Evolutionary conservation across 1,140 invertebrate genomes (phyloP).

Genomic region (Mizuhopecten yessoensis): DNA sequence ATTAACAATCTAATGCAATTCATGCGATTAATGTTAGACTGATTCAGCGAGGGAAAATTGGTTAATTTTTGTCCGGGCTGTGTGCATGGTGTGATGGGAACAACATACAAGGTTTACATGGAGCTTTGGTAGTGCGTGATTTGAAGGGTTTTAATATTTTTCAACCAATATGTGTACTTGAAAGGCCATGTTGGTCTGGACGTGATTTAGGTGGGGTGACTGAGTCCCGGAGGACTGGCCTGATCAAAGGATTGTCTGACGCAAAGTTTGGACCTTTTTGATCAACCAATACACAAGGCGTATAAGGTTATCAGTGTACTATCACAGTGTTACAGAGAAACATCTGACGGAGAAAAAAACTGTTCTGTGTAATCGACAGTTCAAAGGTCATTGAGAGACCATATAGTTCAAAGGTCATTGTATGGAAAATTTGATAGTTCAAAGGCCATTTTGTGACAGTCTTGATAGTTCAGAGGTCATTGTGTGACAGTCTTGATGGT

Average conservation of each 20-base stretch:
- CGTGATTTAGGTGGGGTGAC: background rate
- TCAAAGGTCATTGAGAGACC: too few species aligned
- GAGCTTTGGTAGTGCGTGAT: background rate
- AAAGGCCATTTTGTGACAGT: too few species aligned
- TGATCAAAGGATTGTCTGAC: too few species aligned
- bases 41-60: background rate
- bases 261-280: background rate
- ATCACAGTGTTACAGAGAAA: background rate
- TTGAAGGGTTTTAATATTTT: slow-evolving; percentile 8
- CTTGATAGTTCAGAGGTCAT: too few species aligned
- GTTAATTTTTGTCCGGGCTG: background rate
- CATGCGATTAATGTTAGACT: background rate
- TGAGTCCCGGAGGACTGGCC: too few species aligned
- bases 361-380: background rate
- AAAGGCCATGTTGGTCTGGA: background rate
- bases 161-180: background rate
- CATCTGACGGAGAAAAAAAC: background rate
- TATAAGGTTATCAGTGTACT: background rate
- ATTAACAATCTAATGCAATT: background rate
- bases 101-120: background rate
- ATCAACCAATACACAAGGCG: background rate
- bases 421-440: too few species aligned
- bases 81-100: background rate
- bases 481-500: too few species aligned
- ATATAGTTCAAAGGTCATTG: too few species aligned